phyloP scores from a whole-genome alignment of 92 coral and sea anemone genomes.

The Metridium senile region DNA sequence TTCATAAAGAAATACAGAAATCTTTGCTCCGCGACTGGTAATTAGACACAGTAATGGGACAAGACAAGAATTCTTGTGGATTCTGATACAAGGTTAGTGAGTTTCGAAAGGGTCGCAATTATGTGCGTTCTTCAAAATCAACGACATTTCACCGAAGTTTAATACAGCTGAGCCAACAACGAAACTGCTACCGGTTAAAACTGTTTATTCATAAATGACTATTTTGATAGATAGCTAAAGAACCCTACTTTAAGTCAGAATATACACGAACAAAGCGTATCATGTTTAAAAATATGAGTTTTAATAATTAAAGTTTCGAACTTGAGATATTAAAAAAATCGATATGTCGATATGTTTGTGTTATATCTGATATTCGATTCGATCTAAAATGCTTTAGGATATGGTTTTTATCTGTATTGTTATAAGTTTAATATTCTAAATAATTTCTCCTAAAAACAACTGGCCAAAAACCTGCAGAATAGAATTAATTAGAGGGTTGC shows the following conservation, averaged over 20 bases:
- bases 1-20: background rate
- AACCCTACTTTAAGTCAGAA: background rate
- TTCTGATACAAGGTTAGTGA: background rate
- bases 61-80: background rate
- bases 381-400: background rate
- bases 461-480: background rate
- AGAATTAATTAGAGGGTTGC: background rate
- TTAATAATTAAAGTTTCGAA: no score
- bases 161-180: slow-evolving; percentile 5
- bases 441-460: background rate
- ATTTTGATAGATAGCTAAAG: background rate
- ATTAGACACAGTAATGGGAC: background rate
- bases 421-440: no score
- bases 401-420: background rate
- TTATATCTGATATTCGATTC: background rate
- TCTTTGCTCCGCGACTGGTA: background rate
- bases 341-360: background rate
- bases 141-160: slow-evolving; percentile 1
- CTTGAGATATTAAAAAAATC: no score
- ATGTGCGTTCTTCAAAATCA: background rate
- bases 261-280: background rate
- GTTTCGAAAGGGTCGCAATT: no score
- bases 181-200: background rate
- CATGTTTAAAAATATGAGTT: background rate
- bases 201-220: background rate